phyloP scores from a whole-genome alignment of 2,888 invertebrate genomes.

The Microplitis manilae region DNA sequence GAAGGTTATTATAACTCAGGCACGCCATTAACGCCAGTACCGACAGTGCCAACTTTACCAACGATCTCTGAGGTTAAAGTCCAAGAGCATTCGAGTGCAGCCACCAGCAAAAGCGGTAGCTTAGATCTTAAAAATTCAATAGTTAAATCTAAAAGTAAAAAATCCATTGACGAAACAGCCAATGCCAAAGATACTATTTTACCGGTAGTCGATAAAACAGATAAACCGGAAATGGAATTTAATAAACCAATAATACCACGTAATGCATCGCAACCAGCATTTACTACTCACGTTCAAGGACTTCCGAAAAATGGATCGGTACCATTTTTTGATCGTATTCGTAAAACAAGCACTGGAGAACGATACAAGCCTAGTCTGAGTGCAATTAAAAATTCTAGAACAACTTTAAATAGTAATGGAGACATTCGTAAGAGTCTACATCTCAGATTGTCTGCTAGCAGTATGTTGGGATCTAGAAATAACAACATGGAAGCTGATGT shows the following conservation, averaged over 20 bases:
- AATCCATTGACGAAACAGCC: constrained; percentile 70
- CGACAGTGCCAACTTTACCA: constrained; percentile 88
- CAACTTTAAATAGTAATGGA: constrained; percentile 83
- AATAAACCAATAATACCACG: constrained; percentile 78
- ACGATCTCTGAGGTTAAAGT: constrained; percentile 90
- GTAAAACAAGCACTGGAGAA: constrained; percentile 88
- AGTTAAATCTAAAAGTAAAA: constrained; percentile 62
- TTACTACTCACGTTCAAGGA: constrained; percentile 81
- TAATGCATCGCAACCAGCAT: constrained; percentile 91
- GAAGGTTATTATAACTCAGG: constrained; percentile 66
- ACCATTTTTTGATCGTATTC: constrained; percentile 89
- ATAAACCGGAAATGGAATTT: constrained; percentile 66
- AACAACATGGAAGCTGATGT: constrained; percentile 75
- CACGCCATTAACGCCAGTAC: constrained; percentile 84
- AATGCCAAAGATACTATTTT: constrained; percentile 55
- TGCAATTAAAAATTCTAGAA: constrained; percentile 84
- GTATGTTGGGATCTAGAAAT: constrained; percentile 75
- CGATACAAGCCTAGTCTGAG: constrained; percentile 88
- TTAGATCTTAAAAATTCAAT: constrained; percentile 65
- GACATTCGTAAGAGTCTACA: constrained; percentile 79
- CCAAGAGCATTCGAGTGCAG: constrained; percentile 77
- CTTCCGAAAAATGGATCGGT: constrained; percentile 91
- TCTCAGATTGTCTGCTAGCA: constrained; percentile 75
- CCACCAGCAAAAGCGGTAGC: constrained; percentile 73
- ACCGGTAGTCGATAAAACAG: constrained; percentile 30